Conservation (phyloP, 1,140 invertebrate species). For the Eulimnadia texana region DNA sequence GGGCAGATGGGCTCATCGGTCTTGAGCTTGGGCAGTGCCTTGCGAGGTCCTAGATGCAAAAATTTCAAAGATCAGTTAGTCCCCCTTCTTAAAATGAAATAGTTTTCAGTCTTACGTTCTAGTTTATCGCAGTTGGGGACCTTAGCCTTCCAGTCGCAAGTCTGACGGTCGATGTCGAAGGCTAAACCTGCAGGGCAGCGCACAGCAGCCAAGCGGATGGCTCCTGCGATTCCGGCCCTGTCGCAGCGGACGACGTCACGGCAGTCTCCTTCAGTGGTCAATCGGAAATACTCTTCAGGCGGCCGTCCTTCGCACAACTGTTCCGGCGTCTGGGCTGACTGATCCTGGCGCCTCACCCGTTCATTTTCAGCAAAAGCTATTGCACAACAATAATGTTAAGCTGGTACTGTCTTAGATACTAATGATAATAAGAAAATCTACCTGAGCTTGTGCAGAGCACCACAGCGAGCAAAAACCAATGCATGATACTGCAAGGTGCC, state of each 20-base stretch:
- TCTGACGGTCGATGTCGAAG: slow-evolving; percentile 87
- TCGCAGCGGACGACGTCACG: slow-evolving; percentile 86
- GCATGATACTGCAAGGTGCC: too few species aligned
- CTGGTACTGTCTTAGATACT: background rate
- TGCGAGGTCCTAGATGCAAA: slow-evolving; percentile 60
- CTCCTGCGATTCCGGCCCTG: slow-evolving; percentile 67
- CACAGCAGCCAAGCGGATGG: slow-evolving; percentile 67
- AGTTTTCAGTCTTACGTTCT: slow-evolving; percentile 64
- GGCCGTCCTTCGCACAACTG: slow-evolving; percentile 70
- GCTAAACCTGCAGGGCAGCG: slow-evolving; percentile 76
- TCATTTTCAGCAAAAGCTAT: slow-evolving; percentile 3
- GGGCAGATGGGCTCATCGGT: slow-evolving; percentile 81
- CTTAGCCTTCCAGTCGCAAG: slow-evolving; percentile 89
- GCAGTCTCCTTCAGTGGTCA: slow-evolving; percentile 69
- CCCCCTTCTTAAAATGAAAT: slow-evolving; percentile 16
- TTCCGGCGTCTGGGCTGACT: slow-evolving; percentile 54
- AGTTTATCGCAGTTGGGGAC: slow-evolving; percentile 85
- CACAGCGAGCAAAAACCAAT: background rate
- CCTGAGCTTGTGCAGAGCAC: background rate
- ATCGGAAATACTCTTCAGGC: slow-evolving; percentile 75
- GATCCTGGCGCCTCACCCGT: too few species aligned
- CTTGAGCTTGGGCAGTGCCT: slow-evolving; percentile 70
- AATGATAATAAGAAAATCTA: background rate
- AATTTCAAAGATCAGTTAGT: background rate
- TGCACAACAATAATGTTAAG: background rate